Conservation (phyloP, 2,113 vertebrate species). For the Cryptoleucopteryx plumbea region DNA sequence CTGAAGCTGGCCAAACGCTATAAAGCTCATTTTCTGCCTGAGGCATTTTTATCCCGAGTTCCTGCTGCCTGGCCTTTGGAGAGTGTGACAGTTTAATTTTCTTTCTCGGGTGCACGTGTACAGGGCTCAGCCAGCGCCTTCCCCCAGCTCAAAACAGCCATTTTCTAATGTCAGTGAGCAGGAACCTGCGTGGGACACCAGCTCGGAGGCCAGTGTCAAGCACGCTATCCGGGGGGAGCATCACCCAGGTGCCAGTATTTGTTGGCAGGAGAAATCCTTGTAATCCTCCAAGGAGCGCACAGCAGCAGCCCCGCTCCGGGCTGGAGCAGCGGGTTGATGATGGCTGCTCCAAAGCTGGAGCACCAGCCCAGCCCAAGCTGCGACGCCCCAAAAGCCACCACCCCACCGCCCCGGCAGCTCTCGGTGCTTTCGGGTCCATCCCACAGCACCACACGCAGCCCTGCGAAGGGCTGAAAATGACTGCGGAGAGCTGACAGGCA, state of each 20-base stretch:
- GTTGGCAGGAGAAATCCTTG: not conserved
- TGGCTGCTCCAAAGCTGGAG: not conserved
- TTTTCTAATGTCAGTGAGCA: not conserved
- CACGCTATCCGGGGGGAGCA: not conserved
- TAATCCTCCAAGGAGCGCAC: not conserved
- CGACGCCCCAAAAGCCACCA: not conserved
- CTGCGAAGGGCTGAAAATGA: not conserved
- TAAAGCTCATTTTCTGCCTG: constrained; percentile 50
- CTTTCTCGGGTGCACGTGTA: not conserved
- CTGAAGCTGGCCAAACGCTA: not conserved
- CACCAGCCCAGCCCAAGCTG: not conserved
- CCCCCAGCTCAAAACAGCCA: not conserved
- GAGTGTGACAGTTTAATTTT: not conserved
- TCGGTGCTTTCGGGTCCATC: accelerated
- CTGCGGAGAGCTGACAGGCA: no score
- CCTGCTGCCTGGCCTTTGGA: not conserved
- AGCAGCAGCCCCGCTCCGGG: not conserved
- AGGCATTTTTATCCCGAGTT: not conserved
- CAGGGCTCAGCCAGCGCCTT: not conserved
- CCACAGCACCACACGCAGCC: not conserved
- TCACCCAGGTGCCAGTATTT: not conserved
- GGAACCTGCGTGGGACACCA: accelerated
- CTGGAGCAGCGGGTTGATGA: not conserved
- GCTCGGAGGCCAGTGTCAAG: not conserved
- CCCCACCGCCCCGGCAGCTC: not conserved